Percentiles rank a stretch among this genome's conserved stretches.
These are phyloP conservation scores for Cynodonichthys magdalenae DNA, from an alignment of 2,797 vertebrate species.

Conservation along the genomic window DNA sequence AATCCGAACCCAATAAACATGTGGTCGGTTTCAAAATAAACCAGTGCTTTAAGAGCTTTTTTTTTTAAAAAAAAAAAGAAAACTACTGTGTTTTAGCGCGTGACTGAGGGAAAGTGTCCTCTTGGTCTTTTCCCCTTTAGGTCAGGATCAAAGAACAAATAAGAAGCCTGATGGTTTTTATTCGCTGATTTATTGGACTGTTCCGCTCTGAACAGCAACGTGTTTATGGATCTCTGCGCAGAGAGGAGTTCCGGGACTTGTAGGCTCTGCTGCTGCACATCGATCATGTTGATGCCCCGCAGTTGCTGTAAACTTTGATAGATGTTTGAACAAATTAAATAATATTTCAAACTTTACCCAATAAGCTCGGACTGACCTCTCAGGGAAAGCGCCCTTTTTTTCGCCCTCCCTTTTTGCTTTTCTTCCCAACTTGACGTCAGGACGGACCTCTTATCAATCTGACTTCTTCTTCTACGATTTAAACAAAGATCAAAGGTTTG, in stretches of 20 bases:
- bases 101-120: slow-evolving; percentile 2
- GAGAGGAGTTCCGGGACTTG: slow-evolving; percentile 59
- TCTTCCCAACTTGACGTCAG: slow-evolving; percentile 54
- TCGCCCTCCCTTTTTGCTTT: slow-evolving; percentile 41
- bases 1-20: slow-evolving; percentile 1
- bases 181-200: slow-evolving; percentile 22
- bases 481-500: slow-evolving; percentile 67
- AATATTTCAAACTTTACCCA: not conserved
- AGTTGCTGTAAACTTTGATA: slow-evolving; percentile 58
- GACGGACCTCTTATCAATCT: slow-evolving; percentile 65
- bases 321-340: slow-evolving; percentile 36
- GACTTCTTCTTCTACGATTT: slow-evolving; percentile 65
- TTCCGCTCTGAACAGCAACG: slow-evolving; percentile 42
- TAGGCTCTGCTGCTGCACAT: slow-evolving; percentile 38
- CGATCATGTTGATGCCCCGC: slow-evolving; percentile 64
- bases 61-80: not conserved
- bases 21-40: slow-evolving; percentile 22
- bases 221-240: slow-evolving; percentile 73
- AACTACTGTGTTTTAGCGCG: not conserved
- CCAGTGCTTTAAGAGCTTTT: not conserved
- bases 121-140: not conserved
- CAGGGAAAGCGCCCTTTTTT: slow-evolving; percentile 55
- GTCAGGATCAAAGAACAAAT: not conserved
- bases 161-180: not conserved
- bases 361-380: slow-evolving; percentile 31